Conservation (phyloP, 2,113 vertebrate species). For the Calidris pygmaea region DNA sequence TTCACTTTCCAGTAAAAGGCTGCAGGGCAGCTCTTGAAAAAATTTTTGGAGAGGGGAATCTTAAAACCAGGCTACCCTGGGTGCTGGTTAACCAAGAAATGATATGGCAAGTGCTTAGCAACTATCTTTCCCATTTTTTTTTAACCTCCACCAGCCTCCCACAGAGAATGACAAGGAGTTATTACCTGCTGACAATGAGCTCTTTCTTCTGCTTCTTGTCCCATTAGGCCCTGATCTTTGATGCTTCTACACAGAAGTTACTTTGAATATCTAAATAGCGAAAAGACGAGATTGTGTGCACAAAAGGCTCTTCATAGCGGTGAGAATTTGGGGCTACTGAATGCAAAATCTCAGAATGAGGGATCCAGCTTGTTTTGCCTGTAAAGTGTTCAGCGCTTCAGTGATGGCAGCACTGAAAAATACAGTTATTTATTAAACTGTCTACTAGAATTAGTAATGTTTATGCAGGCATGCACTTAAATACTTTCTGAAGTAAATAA, state of each 20-base stretch:
- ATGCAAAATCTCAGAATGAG: neutral
- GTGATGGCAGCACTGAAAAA: neutral
- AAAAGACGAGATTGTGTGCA: neutral
- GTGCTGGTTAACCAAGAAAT: neutral
- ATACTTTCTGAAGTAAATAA: neutral
- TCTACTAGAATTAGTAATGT: neutral
- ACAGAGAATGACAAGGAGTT: constrained; percentile 64
- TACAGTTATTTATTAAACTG: neutral
- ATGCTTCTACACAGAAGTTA: constrained; percentile 24
- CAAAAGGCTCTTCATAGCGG: neutral
- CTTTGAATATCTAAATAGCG: constrained; percentile 37
- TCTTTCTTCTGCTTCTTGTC: constrained; percentile 64
- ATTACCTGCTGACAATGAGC: constrained; percentile 65
- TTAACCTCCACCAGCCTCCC: constrained; percentile 59
- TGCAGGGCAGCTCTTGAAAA: neutral
- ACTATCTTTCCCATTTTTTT: neutral
- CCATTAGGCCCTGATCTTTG: constrained; percentile 64
- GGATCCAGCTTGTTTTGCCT: neutral
- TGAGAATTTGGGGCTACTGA: neutral
- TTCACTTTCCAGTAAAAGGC: neutral
- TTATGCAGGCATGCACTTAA: neutral
- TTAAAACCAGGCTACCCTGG: neutral
- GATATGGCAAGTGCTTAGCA: constrained; percentile 53
- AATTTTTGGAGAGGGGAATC: neutral
- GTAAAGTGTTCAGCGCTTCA: neutral